phyloP scores from a whole-genome alignment of 1,140 invertebrate species.

The Ceratina calcarata region DNA sequence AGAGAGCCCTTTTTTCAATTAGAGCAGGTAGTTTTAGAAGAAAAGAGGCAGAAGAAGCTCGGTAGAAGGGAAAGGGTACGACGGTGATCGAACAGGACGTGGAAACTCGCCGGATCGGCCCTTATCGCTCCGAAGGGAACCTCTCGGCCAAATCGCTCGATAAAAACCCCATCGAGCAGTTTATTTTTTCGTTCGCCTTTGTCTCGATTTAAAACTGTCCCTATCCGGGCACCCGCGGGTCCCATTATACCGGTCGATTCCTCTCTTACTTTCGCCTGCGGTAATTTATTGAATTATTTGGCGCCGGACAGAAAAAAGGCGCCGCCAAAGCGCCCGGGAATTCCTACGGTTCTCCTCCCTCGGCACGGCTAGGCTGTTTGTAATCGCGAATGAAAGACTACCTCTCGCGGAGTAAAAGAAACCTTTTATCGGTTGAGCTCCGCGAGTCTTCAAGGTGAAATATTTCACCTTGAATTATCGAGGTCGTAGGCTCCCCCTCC shows the following conservation, averaged over 20 bases:
- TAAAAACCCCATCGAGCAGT: slow-evolving; percentile 71
- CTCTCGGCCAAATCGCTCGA: slow-evolving; percentile 74
- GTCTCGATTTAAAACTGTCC: slow-evolving; percentile 67
- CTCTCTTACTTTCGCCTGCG: slow-evolving; percentile 43
- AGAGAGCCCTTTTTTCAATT: slow-evolving; percentile 65
- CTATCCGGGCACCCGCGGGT: slow-evolving; percentile 46
- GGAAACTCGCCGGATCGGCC: slow-evolving; percentile 48
- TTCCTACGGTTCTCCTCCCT: not conserved
- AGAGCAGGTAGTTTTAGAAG: slow-evolving; percentile 57
- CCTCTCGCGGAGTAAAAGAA: not conserved
- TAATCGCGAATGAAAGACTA: not conserved
- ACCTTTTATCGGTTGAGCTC: not conserved
- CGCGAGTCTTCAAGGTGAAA: not conserved
- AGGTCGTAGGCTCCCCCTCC: not conserved
- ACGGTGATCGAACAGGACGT: not conserved
- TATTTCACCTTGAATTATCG: not conserved
- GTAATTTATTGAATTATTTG: slow-evolving; percentile 46
- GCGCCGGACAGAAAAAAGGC: not conserved
- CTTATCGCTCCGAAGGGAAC: slow-evolving; percentile 74
- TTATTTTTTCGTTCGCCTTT: slow-evolving; percentile 58
- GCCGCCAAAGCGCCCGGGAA: not conserved
- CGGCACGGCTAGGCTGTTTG: not conserved
- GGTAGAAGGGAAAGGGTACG: not conserved
- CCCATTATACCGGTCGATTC: slow-evolving; percentile 59
- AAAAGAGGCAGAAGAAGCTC: not conserved